Conservation (phyloP, 1,140 invertebrate genomes). For the Zaprionus africanus region DNA sequence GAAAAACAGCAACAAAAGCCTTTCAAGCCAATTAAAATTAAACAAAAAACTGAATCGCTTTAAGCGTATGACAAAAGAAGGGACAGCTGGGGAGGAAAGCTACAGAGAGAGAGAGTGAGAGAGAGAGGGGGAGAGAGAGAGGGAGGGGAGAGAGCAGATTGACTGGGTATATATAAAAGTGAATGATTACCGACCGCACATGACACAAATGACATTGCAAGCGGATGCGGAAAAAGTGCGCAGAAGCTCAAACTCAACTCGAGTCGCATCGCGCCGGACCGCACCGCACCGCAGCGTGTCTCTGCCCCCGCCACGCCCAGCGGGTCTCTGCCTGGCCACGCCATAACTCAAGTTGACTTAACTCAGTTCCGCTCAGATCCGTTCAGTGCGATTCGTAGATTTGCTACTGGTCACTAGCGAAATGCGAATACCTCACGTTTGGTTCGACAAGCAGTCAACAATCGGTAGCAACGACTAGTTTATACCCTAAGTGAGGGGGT, state of each 20-base stretch:
- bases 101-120: background rate
- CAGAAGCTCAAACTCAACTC: conserved; percentile 19
- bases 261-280: background rate
- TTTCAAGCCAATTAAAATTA: conserved; percentile 61
- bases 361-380: conserved; percentile 33
- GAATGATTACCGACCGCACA: conserved; percentile 55
- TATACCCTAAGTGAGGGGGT: background rate
- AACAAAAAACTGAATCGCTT: conserved; percentile 47
- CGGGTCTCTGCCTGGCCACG: background rate
- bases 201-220: conserved; percentile 78
- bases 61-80: conserved; percentile 22
- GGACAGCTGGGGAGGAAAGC: conserved; percentile 12
- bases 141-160: background rate
- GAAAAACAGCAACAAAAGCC: conserved; percentile 37
- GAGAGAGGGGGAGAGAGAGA: background rate
- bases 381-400: conserved; percentile 15
- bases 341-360: conserved; percentile 1
- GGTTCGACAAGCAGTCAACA: background rate
- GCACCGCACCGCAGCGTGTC: background rate
- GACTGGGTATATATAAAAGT: conserved; percentile 28
- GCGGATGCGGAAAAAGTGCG: conserved; percentile 73
- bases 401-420: conserved; percentile 26
- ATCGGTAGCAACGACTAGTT: background rate
- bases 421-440: conserved; percentile 38
- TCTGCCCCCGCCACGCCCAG: background rate